Evolutionary conservation across 2,888 invertebrate genomes (phyloP).

Genomic region (Drosophila mayaguana): DNA sequence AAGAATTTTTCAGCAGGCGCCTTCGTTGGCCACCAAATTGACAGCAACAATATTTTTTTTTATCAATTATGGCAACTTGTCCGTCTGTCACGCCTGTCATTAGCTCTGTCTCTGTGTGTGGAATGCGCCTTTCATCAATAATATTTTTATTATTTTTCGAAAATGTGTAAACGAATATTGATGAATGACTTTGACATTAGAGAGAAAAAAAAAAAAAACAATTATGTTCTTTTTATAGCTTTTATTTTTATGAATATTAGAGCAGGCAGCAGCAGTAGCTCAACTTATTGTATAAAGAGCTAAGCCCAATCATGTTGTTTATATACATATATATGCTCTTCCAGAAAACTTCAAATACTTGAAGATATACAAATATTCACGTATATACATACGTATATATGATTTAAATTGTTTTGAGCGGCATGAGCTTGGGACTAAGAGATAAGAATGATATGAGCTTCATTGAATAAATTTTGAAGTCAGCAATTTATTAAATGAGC

Average conservation of each 20-base stretch:
- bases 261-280: not conserved
- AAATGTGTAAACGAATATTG: slow-evolving; percentile 14
- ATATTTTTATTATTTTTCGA: slow-evolving; percentile 7
- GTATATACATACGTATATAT: not conserved
- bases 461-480: no score
- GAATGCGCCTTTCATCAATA: slow-evolving; percentile 57
- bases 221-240: not conserved
- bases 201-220: slow-evolving; percentile 6
- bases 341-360: not conserved
- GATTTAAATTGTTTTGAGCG: no score
- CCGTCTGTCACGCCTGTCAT: slow-evolving; percentile 25
- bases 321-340: not conserved
- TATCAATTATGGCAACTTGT: slow-evolving; percentile 63
- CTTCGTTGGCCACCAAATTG: slow-evolving; percentile 46
- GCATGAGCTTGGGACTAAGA: no score
- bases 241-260: not conserved
- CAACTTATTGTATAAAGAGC: not conserved
- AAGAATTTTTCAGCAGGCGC: slow-evolving; percentile 42
- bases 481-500: no score
- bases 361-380: not conserved
- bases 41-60: slow-evolving; percentile 57
- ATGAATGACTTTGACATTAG: slow-evolving; percentile 46
- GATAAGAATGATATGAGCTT: no score
- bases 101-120: slow-evolving; percentile 15
- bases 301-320: not conserved